Percentiles rank a stretch among this genome's conserved stretches.
Evolutionary conservation across 1,140 invertebrate species (phyloP).

Genomic region (Drosophila erecta): DNA sequence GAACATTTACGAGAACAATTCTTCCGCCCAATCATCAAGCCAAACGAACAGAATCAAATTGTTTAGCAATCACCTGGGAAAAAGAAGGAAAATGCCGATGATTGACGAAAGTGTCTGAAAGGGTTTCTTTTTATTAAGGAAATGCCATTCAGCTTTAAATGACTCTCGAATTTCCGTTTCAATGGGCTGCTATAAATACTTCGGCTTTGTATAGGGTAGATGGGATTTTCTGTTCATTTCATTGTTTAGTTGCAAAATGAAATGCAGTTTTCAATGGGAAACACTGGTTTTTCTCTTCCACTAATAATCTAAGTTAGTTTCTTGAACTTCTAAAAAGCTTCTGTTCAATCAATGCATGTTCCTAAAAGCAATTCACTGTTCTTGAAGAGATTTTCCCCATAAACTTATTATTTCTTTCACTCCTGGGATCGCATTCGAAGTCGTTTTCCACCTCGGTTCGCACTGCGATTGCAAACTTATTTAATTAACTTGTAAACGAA

Average conservation of each 20-base stretch:
- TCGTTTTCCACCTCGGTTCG: conserved; percentile 10
- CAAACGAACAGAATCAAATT: conserved; percentile 60
- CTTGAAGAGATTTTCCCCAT: background rate
- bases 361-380: background rate
- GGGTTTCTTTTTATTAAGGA: conserved; percentile 15
- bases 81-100: conserved; percentile 13
- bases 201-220: too few species aligned
- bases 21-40: conserved; percentile 26
- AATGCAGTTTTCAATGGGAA: too few species aligned
- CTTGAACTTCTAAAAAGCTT: background rate
- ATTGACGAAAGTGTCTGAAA: conserved; percentile 22
- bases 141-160: conserved; percentile 24
- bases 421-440: conserved; percentile 15
- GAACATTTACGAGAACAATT: conserved; percentile 38
- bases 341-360: background rate
- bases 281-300: background rate
- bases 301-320: background rate
- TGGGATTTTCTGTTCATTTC: too few species aligned
- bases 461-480: conserved; percentile 28
- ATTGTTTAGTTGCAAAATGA: too few species aligned
- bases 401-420: conserved; percentile 11
- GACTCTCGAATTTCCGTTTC: conserved; percentile 46
- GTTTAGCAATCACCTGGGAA: conserved; percentile 50
- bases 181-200: conserved; percentile 10
- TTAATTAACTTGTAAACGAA: conserved; percentile 46